Conservation (phyloP, 2,888 invertebrate genomes). For the Folsomia manolachei region DNA sequence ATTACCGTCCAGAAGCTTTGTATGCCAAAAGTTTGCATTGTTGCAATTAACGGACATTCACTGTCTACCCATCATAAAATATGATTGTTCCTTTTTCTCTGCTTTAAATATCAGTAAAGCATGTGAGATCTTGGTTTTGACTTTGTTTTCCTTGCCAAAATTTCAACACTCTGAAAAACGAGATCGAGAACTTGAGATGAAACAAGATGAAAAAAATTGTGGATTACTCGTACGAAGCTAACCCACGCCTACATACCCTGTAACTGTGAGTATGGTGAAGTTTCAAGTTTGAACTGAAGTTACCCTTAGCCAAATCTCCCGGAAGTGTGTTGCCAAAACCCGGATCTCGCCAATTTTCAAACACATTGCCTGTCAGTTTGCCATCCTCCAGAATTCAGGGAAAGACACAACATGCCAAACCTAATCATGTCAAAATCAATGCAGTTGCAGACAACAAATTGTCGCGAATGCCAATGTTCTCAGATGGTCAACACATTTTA, state of each 20-base stretch:
- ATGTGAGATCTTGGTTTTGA: background rate
- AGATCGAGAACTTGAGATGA: background rate
- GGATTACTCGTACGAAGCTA: too few relatives aligned
- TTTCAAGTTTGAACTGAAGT: background rate
- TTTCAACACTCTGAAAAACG: background rate
- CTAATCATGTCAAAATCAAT: background rate
- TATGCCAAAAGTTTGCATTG: too few relatives aligned
- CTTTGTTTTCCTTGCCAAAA: slow-evolving; percentile 24
- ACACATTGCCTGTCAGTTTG: too few relatives aligned
- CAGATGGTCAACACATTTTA: slow-evolving; percentile 16
- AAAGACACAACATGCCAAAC: too few relatives aligned
- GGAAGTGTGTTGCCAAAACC: background rate
- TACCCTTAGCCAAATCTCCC: background rate
- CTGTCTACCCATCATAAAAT: too few relatives aligned
- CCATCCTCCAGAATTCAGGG: too few relatives aligned
- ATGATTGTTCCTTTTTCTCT: too few relatives aligned
- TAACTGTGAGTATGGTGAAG: background rate
- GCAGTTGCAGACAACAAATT: too few relatives aligned
- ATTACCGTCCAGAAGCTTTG: too few relatives aligned
- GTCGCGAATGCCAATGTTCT: background rate
- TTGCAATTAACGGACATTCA: too few relatives aligned
- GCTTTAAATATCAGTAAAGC: too few relatives aligned
- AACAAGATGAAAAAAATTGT: background rate
- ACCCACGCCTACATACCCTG: too few relatives aligned
- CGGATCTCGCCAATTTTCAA: background rate